These are phyloP conservation scores for Actinopyga echinites DNA, from an alignment of 53 echinoderm and acorn worm genomes.

Conservation along the genomic window DNA sequence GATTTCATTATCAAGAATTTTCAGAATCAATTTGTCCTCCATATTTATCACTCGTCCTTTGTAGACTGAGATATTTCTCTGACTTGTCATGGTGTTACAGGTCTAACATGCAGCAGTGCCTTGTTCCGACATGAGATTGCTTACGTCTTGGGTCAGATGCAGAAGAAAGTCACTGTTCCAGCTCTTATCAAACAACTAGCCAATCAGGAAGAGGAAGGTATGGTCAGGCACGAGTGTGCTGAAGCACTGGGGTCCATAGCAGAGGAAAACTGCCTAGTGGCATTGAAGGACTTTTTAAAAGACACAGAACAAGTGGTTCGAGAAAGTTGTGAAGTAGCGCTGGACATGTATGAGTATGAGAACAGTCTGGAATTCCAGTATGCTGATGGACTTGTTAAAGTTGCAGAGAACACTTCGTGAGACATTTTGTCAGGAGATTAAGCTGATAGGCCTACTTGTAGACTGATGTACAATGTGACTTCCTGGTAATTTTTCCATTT, in stretches of 20 bases:
- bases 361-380: slow-evolving; percentile 85
- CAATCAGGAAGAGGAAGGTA: slow-evolving; percentile 64
- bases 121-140: slow-evolving; percentile 96
- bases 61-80: neutral
- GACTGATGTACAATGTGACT: too few species aligned
- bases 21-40: too few species aligned
- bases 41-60: too few species aligned
- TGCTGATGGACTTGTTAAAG: slow-evolving; percentile 75
- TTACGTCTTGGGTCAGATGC: slow-evolving; percentile 98
- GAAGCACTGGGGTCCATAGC: slow-evolving; percentile 97
- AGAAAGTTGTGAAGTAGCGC: slow-evolving; percentile 92
- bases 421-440: neutral
- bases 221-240: slow-evolving; percentile 98
- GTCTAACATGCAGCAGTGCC: slow-evolving; percentile 87
- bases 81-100: slow-evolving; percentile 24
- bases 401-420: neutral
- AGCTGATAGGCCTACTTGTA: too few species aligned
- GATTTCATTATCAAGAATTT: too few species aligned
- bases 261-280: slow-evolving; percentile 68
- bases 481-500: too few species aligned
- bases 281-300: slow-evolving; percentile 66
- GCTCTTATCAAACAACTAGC: slow-evolving; percentile 62
- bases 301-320: slow-evolving; percentile 83
- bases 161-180: slow-evolving; percentile 79
- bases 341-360: slow-evolving; percentile 95